Base-by-base conservation (phyloP, 2,797 vertebrate species). In the Sebastes alutus region DNA sequence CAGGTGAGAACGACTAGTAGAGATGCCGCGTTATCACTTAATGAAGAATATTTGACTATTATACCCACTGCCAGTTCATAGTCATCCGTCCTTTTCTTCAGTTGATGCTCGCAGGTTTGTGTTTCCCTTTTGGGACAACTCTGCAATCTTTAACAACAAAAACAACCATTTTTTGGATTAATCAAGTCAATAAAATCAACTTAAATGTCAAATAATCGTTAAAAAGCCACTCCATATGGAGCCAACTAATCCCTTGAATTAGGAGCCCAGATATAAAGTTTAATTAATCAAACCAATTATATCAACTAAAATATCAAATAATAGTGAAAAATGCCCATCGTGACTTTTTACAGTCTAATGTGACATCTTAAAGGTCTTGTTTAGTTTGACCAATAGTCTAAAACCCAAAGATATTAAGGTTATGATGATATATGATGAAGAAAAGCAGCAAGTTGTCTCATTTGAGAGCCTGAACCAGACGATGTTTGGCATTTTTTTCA, bases 1-100 rank as follows among this genome's bases (percentile, higher is more conserved):
- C 97, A 22, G 97, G 98, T 99, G 89, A 97, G 96, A 30, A 2
- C 0, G 14, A 35, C 2, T 56, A 7, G 56, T 3, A 18, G 9
- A 32, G 4, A 25, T 9, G 7, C 8, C n/a, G 7, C 22, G 58
- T 61, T 55, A 8, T 18, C 27, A 10, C 2, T 20, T 14, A 30
- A 5, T 54, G 23, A 33, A 18, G 6, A n/a, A 54, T 54, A 54
- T 64, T 23, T 22, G 3, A 33, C 18, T 25, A 11, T 55, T 32
- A 16, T n/a, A 12, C 30, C 52, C 10, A 33, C 18, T 22, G 14
- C 27, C 56, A 14, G n/a, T 46, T 35, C 58, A 60, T 8, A 35
- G 23, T n/a, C 14, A 8, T 55, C 23, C 20, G 10, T 20, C 22
- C 4, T 23, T 59, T 33, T 13, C 59, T 35, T 67, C 12, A 6